Percentiles rank a stretch among this genome's conserved stretches.
These are phyloP conservation scores for Beris chalybata DNA, from an alignment of 2,888 invertebrate species.

Conservation along the genomic window DNA sequence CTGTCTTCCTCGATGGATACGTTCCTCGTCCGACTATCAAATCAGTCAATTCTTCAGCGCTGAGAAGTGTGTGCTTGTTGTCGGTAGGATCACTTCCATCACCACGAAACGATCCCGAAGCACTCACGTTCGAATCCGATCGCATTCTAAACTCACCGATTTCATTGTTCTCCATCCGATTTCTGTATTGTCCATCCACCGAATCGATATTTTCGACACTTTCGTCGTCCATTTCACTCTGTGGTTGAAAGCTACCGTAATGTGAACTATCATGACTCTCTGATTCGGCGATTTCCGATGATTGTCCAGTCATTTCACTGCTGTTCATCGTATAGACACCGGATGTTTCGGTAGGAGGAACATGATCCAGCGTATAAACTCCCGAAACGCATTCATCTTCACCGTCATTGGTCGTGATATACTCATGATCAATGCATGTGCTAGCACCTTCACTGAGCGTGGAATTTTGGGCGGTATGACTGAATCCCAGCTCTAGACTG, in stretches of 20 bases:
- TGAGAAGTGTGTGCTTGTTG: constrained; percentile 72
- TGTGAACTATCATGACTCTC: constrained; percentile 60
- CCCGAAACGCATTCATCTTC: constrained; percentile 60
- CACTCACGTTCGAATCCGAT: constrained; percentile 79
- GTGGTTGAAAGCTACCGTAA: constrained; percentile 62
- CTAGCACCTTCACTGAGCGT: constrained; percentile 72
- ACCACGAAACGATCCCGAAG: constrained; percentile 78
- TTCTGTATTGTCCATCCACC: constrained; percentile 61
- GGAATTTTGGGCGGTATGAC: constrained; percentile 86
- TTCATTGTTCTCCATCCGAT: constrained; percentile 58
- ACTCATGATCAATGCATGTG: constrained; percentile 68
- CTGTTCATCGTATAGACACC: constrained; percentile 82
- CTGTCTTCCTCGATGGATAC: constrained; percentile 76
- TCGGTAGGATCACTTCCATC: constrained; percentile 89
- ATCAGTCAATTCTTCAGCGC: constrained; percentile 82
- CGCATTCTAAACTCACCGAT: constrained; percentile 64
- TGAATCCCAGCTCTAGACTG: constrained; percentile 80
- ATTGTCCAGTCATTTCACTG: constrained; percentile 61
- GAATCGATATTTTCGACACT: constrained; percentile 57
- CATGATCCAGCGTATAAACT: constrained; percentile 63
- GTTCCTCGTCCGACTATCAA: constrained; percentile 78
- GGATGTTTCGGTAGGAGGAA: constrained; percentile 80
- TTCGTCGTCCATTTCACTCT: constrained; percentile 58
- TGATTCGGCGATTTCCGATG: constrained; percentile 63
- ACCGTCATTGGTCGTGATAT: constrained; percentile 48